These are phyloP conservation scores for Rhagoletis zephyria DNA, from an alignment of 1,140 invertebrate species.

Conservation along the genomic window DNA sequence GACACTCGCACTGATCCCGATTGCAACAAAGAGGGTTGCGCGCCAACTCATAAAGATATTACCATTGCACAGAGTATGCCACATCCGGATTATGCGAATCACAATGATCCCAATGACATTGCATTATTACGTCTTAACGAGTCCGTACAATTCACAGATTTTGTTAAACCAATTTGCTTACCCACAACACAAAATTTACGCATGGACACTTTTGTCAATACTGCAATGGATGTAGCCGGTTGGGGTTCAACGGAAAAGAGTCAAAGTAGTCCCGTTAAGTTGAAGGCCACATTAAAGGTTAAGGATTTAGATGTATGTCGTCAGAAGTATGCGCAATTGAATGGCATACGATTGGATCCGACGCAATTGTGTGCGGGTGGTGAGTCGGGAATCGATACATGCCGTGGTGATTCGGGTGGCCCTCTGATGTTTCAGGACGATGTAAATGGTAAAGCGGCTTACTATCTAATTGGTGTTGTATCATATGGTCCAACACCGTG, in stretches of 20 bases:
- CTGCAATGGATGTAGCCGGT: conserved; percentile 81
- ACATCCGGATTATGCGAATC: conserved; percentile 78
- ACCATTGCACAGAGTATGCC: conserved; percentile 76
- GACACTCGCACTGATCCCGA: conserved; percentile 76
- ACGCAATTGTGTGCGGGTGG: conserved; percentile 80
- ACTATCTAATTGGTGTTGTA: conserved; percentile 78
- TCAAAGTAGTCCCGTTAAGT: conserved; percentile 59
- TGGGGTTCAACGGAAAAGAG: conserved; percentile 85
- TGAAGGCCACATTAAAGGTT: conserved; percentile 63
- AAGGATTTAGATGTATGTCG: conserved; percentile 62
- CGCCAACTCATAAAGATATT: conserved; percentile 73
- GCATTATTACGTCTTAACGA: conserved; percentile 78
- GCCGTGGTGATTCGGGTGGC: conserved; percentile 82
- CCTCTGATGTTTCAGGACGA: conserved; percentile 75
- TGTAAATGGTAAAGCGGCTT: conserved; percentile 60
- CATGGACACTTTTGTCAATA: conserved; percentile 72
- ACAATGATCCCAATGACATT: conserved; percentile 79
- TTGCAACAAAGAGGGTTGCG: conserved; percentile 73
- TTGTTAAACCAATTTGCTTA: conserved; percentile 83
- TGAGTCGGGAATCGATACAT: conserved; percentile 78
- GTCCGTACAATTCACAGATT: conserved; percentile 76
- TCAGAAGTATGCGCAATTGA: conserved; percentile 57
- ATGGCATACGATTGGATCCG: conserved; percentile 1
- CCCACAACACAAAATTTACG: conserved; percentile 74
- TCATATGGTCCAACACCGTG: conserved; percentile 84